Evolutionary conservation across 2,113 vertebrate genomes (phyloP).

Genomic region (Leptobrachium leishanense): DNA sequence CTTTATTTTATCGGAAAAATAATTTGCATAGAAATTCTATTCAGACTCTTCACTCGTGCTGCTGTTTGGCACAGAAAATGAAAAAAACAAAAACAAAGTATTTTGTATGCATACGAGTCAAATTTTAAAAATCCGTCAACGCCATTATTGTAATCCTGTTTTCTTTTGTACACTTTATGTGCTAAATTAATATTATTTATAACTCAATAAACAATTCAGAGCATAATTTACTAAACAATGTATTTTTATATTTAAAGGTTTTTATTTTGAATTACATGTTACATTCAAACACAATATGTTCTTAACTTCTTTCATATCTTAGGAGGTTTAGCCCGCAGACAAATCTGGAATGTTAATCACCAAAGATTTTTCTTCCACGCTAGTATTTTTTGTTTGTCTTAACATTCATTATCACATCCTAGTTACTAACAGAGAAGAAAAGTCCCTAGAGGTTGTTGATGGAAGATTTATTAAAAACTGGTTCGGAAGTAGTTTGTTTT

Average conservation of each 20-base stretch:
- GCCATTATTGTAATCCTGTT: too few relatives aligned
- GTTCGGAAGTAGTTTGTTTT: neutral
- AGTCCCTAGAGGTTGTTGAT: slow-evolving; percentile 3
- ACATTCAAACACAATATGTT: slow-evolving; percentile 7
- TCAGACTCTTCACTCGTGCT: too few relatives aligned
- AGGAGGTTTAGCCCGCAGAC: slow-evolving; percentile 22
- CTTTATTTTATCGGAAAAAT: too few relatives aligned
- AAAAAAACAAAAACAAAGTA: too few relatives aligned
- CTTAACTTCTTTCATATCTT: slow-evolving; percentile 10
- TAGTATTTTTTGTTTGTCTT: slow-evolving; percentile 45
- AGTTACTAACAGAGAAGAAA: slow-evolving; percentile 24
- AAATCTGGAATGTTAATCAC: slow-evolving; percentile 37
- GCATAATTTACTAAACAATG: neutral
- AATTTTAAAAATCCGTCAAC: too few relatives aligned
- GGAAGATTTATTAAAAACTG: neutral
- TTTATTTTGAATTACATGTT: slow-evolving; percentile 10
- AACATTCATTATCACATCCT: slow-evolving; percentile 34
- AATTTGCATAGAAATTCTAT: too few relatives aligned
- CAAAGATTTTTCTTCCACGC: slow-evolving; percentile 32
- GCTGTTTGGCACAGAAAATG: too few relatives aligned
- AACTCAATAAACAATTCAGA: neutral
- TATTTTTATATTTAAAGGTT: slow-evolving; percentile 1
- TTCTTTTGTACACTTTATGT: too few relatives aligned
- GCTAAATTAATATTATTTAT: neutral
- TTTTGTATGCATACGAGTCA: too few relatives aligned